Evolutionary conservation across 2,113 vertebrate species (phyloP).

Genomic region (Ahaetulla prasina): DNA sequence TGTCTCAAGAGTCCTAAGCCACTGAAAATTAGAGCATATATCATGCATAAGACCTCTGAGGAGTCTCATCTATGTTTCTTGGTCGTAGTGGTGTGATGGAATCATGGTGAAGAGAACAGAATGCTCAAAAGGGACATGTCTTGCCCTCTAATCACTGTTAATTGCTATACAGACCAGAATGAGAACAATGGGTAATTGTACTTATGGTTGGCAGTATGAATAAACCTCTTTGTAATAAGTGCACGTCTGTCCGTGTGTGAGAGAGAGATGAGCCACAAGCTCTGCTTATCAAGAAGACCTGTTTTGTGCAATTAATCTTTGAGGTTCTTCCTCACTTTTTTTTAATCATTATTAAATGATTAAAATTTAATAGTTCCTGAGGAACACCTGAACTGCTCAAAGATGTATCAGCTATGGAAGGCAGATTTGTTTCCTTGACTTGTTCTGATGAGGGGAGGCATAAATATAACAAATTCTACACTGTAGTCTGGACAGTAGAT

Average conservation of each 20-base stretch:
- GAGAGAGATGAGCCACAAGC: not conserved
- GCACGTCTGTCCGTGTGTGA: not conserved
- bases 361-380: too few species aligned
- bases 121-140: not conserved
- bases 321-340: not conserved
- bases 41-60: not conserved
- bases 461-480: not conserved
- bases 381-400: not conserved
- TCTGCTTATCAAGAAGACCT: not conserved
- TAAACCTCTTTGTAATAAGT: constrained; percentile 8
- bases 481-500: not conserved
- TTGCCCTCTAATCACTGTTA: not conserved
- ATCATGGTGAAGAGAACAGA: not conserved
- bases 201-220: not conserved
- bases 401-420: not conserved
- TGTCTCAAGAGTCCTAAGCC: not conserved
- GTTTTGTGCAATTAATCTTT: not conserved
- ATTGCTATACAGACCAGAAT: constrained; percentile 2
- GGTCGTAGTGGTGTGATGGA: not conserved
- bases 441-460: too few species aligned
- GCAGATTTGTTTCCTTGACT: not conserved
- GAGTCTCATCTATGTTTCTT: not conserved
- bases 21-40: not conserved
- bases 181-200: not conserved
- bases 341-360: not conserved